Evolutionary conservation across 2,888 invertebrate genomes (phyloP), one percentile per base, ranked within the genome.

Genomic region (Nineta flava): DNA sequence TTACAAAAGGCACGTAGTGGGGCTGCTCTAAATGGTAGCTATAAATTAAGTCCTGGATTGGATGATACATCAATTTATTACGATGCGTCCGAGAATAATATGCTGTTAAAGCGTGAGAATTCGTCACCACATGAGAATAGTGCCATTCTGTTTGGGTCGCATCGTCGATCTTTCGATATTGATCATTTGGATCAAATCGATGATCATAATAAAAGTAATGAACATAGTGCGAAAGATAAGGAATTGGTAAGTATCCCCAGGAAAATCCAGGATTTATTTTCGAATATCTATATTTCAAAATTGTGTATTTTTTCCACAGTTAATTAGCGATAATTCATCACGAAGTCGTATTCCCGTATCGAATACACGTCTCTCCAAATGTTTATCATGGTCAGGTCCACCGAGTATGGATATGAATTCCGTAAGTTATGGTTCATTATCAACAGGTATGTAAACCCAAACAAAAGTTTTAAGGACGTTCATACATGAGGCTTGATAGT

Each of bases 61-160:
- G 86, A 86, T 50, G 87, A 87, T 52, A 72, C 79, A 7, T 86
- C 87, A 7, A 72, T 86, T 13, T 87, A 87, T 65, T 87, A 83
- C 63, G 87, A 87, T 68, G 86, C 86, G 3, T 79, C 84, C 1
- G 83, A 83, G 56, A 81, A 80, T 60, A 26, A 26, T 26, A 38
- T 38, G n/a, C 15, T 38, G 2, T 38, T 38, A 38, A 38, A 38
- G 12, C n/a, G 15, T 5, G 38, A 38, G n/a, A 38, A 38, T 38
- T 13, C 26, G 4, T 26, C 26, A 26, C 26, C 26, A 7, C 26
- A 26, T 26, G 26, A 26, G 26, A 26, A 7, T 26, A 26, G 26
- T 26, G 26, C 6, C 4, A 26, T 26, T 7, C 7, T 26, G 26
- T 26, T 26, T 2, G 26, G 26, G 1, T 2, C 6, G 1, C 26